Evolutionary conservation across 2,888 invertebrate species (phyloP), one percentile per base, ranked within the genome.

Genomic region (Actias luna): DNA sequence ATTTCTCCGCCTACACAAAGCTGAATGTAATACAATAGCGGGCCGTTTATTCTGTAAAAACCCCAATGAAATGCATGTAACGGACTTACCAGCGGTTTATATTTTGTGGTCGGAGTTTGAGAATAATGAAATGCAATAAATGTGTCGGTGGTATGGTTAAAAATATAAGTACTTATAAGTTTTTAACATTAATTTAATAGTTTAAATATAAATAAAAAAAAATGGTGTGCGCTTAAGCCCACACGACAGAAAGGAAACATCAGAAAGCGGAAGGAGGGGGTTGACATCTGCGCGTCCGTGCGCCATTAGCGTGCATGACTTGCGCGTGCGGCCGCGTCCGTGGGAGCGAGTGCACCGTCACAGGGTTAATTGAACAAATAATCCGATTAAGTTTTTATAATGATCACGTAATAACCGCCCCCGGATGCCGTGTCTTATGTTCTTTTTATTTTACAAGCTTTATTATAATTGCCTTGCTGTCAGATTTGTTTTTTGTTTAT

Each of bases 291-390:
- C 58, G 66, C 65, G 65, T 57, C 39, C 50, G 65, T 61, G 61
- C 64, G 64, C 72, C 78, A 79, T 80, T 81, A 81, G 71, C 62
- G 72, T 72, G 73, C 80, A 74, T 81, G 81, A 81, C 79, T 79
- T 80, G 81, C 81, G 73, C 69, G 58, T 62, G 69, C 71, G 65
- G 67, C 61, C 36, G 63, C 50, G 50, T 58, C 52, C 29, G 50
- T 52, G 33, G 7, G 52, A 33, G 36, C 57, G 52, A 33, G 36
- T 46, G n/a, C 59, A 46, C 60, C 52, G 16, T 33, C 46, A 58
- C 59, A 50, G 29, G 62, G 65, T 63, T 71, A 71, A 76, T 72
- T 74, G 69, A 63, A 69, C 67, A 67, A 69, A 66, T 78, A 77
- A 78, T 78, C 78, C 71, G 78, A 76, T 78, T 77, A 78, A 64